phyloP scores from a whole-genome alignment of 1,140 invertebrate species.

The Ips nitidus region DNA sequence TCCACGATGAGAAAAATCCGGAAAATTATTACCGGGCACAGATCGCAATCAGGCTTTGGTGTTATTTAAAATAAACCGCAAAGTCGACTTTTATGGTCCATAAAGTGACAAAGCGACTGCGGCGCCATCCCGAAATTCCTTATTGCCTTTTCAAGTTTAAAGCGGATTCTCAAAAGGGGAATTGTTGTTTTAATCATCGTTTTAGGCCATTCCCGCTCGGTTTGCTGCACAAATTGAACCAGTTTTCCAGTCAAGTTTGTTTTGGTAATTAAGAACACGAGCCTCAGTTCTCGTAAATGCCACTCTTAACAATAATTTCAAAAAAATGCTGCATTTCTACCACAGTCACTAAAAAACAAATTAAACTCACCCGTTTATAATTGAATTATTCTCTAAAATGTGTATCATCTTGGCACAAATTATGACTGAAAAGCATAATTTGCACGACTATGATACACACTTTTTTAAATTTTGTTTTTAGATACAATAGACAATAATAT shows the following conservation, averaged over 20 bases:
- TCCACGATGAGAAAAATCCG: conserved; percentile 9
- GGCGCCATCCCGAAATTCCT: conserved; percentile 16
- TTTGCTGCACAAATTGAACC: conserved; percentile 4
- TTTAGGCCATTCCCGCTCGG: conserved; percentile 10
- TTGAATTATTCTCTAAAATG: too few species aligned
- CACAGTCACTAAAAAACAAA: too few species aligned
- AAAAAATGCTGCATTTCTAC: too few species aligned
- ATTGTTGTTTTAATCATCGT: conserved; percentile 28
- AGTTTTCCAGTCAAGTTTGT: conserved; percentile 11
- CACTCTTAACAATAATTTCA: too few species aligned
- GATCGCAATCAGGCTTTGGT: conserved; percentile 20
- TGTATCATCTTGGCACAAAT: too few species aligned
- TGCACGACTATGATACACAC: too few species aligned
- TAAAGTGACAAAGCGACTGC: conserved; percentile 26
- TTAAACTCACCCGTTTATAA: too few species aligned
- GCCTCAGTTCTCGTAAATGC: too few species aligned
- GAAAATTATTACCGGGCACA: conserved; percentile 5
- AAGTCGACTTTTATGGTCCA: conserved; percentile 24
- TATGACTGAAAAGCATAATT: too few species aligned
- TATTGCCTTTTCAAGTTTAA: conserved; percentile 28
- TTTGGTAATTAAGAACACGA: conserved; percentile 1
- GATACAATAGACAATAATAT: too few species aligned
- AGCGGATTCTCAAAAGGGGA: conserved; percentile 16
- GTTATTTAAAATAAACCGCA: conserved; percentile 30
- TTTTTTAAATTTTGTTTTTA: too few species aligned